These are phyloP conservation scores for Diachasmimorpha longicaudata DNA, from an alignment of 1,140 invertebrate genomes.

Conservation along the genomic window DNA sequence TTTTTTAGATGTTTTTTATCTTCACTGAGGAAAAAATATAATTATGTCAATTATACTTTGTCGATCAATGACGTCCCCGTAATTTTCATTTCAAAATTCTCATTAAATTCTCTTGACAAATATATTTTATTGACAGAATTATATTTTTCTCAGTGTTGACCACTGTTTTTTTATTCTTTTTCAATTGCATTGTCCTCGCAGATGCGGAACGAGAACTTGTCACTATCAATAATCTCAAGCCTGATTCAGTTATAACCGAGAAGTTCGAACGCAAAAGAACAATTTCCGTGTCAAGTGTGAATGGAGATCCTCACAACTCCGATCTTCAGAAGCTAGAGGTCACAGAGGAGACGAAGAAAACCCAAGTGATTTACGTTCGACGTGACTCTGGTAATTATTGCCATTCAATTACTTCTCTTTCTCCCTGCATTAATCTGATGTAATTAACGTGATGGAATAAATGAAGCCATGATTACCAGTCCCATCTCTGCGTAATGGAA, in stretches of 20 bases:
- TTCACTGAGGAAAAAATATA: too few relatives aligned
- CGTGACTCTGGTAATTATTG: slow-evolving; percentile 8
- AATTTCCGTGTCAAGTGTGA: not conserved
- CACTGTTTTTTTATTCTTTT: not conserved
- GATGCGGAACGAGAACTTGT: not conserved
- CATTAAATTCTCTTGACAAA: too few relatives aligned
- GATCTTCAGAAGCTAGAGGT: slow-evolving; percentile 5
- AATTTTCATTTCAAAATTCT: too few relatives aligned
- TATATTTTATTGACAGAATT: too few relatives aligned
- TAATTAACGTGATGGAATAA: slow-evolving; percentile 9
- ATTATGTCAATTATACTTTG: too few relatives aligned
- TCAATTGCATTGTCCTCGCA: not conserved
- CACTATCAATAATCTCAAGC: not conserved
- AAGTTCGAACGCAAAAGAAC: slow-evolving; percentile 9
- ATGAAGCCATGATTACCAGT: slow-evolving; percentile 7
- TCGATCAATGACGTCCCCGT: too few relatives aligned
- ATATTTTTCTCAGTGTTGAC: too few relatives aligned
- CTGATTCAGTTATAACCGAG: not conserved
- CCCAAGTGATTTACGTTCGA: not conserved
- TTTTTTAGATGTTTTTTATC: too few relatives aligned
- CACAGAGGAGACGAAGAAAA: slow-evolving; percentile 3
- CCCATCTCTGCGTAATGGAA: not conserved
- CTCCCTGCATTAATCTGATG: not conserved
- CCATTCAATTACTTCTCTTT: not conserved
- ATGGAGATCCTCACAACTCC: not conserved